A percentile compares a stretch with the other conserved stretches of the same genome.
Conservation (phyloP, 2,113 vertebrate genomes). For the Osmerus eperlanus region DNA sequence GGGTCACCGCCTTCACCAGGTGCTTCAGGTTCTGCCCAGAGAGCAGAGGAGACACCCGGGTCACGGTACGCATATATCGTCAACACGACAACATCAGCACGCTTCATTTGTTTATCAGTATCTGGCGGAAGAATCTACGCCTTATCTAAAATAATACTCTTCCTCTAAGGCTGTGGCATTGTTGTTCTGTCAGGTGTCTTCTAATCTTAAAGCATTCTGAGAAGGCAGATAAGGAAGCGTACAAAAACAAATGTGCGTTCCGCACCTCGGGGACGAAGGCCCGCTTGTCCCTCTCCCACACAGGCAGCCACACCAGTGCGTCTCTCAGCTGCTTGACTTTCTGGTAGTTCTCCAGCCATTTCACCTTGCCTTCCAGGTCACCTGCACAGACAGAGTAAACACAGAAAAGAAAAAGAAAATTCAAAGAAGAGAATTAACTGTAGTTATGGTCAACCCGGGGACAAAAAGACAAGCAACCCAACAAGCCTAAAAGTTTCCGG, state of each 20-base stretch:
- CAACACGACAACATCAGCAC: too few species aligned
- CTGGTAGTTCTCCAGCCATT: conserved; percentile 91
- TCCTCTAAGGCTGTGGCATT: too few species aligned
- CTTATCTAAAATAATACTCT: background rate
- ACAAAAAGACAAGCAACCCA: too few species aligned
- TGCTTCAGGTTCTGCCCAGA: conserved; percentile 81
- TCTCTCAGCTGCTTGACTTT: conserved; percentile 86
- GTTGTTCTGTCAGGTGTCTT: too few species aligned
- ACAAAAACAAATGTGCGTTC: background rate
- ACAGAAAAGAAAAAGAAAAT: background rate
- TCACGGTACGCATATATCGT: too few species aligned
- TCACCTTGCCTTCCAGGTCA: conserved; percentile 91
- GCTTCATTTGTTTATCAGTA: background rate
- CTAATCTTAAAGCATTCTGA: background rate
- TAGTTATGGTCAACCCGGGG: too few species aligned
- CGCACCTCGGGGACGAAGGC: conserved; percentile 86
- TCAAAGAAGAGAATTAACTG: too few species aligned
- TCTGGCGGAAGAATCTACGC: background rate
- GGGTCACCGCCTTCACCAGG: conserved; percentile 77
- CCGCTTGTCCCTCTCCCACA: conserved; percentile 89
- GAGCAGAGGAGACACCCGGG: too few species aligned
- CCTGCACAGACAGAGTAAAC: conserved; percentile 65
- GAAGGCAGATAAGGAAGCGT: background rate
- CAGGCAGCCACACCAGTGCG: conserved; percentile 83
- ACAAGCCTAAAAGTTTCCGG: too few species aligned